Evolutionary conservation across 2,797 vertebrate species (phyloP), one percentile per base, ranked within the genome.

Genomic region (Galago senegalensis): DNA sequence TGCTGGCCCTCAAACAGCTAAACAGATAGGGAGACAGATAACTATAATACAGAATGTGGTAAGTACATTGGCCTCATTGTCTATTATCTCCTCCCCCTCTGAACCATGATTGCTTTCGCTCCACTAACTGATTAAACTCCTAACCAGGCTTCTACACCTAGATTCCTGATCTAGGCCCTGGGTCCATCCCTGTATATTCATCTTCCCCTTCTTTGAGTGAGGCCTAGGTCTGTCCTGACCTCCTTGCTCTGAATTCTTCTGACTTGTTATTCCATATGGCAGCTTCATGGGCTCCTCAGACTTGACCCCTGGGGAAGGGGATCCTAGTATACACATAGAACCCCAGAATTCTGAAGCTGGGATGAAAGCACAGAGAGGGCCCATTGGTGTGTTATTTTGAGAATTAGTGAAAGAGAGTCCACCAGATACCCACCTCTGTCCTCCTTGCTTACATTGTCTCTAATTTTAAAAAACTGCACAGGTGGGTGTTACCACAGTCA

Each of bases 181-280:
- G 87, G 14, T 12, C 40, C n/a, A 60, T 34, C 53, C 65, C n/a
- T 46, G 31, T 81, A 77, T 3, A 27, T 82, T 25, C 69, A 65
- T 53, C 14, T 95, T 87, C 60, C 25, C 4, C 65, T n/a, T 67
- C 23, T 67, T 7, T 65, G 56, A 7, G 13, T 75, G 49, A 80
- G 18, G 11, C 27, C 67, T 85, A 8, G 83, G 65, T 40, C 84
- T 18, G 60, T 46, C 86, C 65, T 40, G 40, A 63, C 87, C 34
- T 93, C 17, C 87, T 90, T 85, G 49, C 84, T 95, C 83, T 65
- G 17, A 93, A 56, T 46, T 91, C 49, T 17, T 76, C 79, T 87
- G 43, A 60, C 73, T 61, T 88, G 25, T 88, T 84, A 61, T 58
- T 70, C 34, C 53, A 85, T 29, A 27, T 21, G 31, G 60, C 29